Percentiles rank a stretch among this genome's conserved stretches.
Evolutionary conservation across 2,797 vertebrate genomes (phyloP).

Genomic region (Ctenopoma multispine): DNA sequence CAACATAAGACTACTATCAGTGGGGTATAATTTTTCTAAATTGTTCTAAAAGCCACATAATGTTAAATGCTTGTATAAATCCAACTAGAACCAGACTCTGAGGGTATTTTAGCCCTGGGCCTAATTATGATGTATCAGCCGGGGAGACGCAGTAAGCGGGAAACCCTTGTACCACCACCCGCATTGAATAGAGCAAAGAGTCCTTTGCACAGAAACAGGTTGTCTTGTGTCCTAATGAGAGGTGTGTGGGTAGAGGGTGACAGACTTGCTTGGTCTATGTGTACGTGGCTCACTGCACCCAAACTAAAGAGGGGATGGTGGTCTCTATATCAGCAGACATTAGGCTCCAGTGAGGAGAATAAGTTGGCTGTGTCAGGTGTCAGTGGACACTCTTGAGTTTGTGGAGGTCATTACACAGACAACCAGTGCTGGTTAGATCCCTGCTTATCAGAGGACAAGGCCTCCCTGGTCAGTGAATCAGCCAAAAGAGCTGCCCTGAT

Average conservation of each 20-base stretch:
- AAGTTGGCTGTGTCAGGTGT: constrained; percentile 75
- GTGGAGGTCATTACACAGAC: constrained; percentile 66
- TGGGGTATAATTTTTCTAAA: constrained; percentile 84
- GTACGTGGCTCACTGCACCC: constrained; percentile 75
- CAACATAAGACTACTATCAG: constrained; percentile 81
- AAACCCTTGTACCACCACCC: constrained; percentile 71
- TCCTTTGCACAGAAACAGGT: constrained; percentile 66
- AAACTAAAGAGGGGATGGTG: constrained; percentile 81
- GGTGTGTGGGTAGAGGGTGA: constrained; percentile 63
- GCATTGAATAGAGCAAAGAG: constrained; percentile 62
- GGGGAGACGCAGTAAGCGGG: constrained; percentile 54
- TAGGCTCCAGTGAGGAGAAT: constrained; percentile 63
- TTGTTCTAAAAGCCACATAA: constrained; percentile 82
- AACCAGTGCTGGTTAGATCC: constrained; percentile 64
- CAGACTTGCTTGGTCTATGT: constrained; percentile 68
- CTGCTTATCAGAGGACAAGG: constrained; percentile 70
- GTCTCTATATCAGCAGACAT: constrained; percentile 77
- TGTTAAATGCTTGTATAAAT: constrained; percentile 83
- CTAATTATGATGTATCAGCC: constrained; percentile 78
- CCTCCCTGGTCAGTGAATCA: constrained; percentile 71
- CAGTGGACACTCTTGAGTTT: constrained; percentile 58
- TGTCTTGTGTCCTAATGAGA: constrained; percentile 67
- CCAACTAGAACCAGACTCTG: constrained; percentile 78
- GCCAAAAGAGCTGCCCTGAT: constrained; percentile 74
- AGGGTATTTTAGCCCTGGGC: constrained; percentile 65